Evolutionary conservation across 1,140 invertebrate species (phyloP).

Genomic region (Hycleus cichorii): DNA sequence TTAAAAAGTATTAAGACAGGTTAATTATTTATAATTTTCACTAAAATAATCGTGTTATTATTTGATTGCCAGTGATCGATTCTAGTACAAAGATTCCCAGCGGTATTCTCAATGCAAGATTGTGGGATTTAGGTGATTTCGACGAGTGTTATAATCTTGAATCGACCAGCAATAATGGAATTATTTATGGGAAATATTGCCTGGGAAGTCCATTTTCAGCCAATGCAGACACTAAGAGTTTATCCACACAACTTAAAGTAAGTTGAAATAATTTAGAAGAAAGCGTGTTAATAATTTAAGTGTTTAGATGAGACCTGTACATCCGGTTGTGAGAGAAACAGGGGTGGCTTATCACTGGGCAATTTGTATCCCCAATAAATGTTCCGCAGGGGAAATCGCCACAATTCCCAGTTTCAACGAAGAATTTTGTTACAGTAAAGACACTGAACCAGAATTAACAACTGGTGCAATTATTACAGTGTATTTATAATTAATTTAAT

Average conservation of each 20-base stretch:
- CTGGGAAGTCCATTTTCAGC: background rate
- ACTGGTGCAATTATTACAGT: constrained; percentile 8
- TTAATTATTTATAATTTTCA: no score
- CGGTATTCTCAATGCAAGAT: background rate
- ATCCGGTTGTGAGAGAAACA: no score
- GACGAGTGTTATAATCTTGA: background rate
- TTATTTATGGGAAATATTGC: constrained; percentile 1
- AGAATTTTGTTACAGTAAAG: constrained; percentile 8
- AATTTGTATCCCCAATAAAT: constrained; percentile 4
- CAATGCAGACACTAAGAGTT: background rate
- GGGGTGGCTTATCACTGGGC: background rate
- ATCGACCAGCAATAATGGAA: background rate
- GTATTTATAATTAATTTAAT: background rate
- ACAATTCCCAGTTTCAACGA: background rate
- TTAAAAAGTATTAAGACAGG: no score
- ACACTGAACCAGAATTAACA: background rate
- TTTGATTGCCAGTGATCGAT: background rate
- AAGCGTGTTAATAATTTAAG: background rate
- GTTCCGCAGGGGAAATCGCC: background rate
- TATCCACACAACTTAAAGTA: background rate
- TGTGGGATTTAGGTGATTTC: background rate
- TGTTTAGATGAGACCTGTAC: background rate
- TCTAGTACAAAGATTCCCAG: background rate
- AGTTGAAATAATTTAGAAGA: background rate
- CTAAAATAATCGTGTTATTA: no score